Evolutionary conservation across 2,888 invertebrate genomes (phyloP).

Genomic region (Lithosia quadra): DNA sequence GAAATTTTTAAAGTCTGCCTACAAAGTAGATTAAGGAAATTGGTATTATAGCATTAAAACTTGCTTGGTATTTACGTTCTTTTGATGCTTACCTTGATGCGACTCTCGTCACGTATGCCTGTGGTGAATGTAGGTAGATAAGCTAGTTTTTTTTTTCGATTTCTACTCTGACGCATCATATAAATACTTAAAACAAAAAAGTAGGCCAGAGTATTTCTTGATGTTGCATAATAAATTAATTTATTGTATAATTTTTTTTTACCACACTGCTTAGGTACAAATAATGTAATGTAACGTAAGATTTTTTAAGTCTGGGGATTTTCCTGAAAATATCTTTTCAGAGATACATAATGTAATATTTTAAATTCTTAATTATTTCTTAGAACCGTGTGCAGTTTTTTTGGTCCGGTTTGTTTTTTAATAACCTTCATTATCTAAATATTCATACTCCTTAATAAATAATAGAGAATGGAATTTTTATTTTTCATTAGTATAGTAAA

Average conservation of each 20-base stretch:
- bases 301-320: not conserved
- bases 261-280: not conserved
- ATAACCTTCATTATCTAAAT: not conserved
- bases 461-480: slow-evolving; percentile 1
- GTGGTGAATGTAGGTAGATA: slow-evolving; percentile 32
- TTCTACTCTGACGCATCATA: slow-evolving; percentile 38
- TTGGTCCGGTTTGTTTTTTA: not conserved
- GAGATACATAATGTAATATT: not conserved
- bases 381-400: not conserved
- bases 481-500: too few species aligned
- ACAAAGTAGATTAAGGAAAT: slow-evolving; percentile 27
- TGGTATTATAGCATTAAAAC: slow-evolving; percentile 10
- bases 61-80: slow-evolving; percentile 32
- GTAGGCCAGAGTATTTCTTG: slow-evolving; percentile 37
- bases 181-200: slow-evolving; percentile 26
- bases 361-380: slow-evolving; percentile 1
- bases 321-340: not conserved
- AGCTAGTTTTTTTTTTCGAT: slow-evolving; percentile 33
- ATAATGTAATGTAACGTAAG: not conserved
- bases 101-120: slow-evolving; percentile 53
- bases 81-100: slow-evolving; percentile 22
- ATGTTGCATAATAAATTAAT: slow-evolving; percentile 35
- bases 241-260: not conserved
- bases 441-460: not conserved
- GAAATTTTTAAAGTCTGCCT: not conserved